A percentile compares a stretch with the other conserved stretches of the same genome.
These are phyloP conservation scores for Triplophysa bombifrons DNA, from an alignment of 2,797 vertebrate species.

Conservation along the genomic window DNA sequence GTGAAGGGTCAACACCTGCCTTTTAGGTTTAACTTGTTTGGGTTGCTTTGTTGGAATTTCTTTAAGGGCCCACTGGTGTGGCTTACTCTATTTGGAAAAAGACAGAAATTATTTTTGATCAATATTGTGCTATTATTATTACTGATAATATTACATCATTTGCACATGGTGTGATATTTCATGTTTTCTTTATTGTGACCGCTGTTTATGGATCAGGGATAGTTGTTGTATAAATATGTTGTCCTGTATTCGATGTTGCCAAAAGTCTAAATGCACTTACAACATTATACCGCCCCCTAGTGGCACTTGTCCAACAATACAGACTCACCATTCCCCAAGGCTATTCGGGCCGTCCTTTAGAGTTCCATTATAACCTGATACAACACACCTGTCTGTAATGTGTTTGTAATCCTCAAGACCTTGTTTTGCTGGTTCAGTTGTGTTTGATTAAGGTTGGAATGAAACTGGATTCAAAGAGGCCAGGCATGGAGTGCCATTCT, in stretches of 20 bases:
- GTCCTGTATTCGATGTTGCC: neutral
- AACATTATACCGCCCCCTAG: neutral
- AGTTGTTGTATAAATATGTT: neutral
- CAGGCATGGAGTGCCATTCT: neutral
- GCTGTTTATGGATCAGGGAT: neutral
- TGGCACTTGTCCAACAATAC: neutral
- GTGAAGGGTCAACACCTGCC: slow-evolving; percentile 69
- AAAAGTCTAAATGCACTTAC: neutral
- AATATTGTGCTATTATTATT: neutral
- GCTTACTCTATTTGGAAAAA: neutral
- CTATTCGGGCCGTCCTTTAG: neutral
- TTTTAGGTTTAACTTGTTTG: slow-evolving; percentile 53
- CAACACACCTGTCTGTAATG: neutral
- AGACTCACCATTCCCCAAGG: neutral
- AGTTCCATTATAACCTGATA: neutral
- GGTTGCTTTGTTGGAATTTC: slow-evolving; percentile 20
- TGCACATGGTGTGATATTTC: too few relatives aligned
- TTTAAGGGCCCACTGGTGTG: neutral
- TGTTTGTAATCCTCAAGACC: neutral
- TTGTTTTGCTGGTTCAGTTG: neutral
- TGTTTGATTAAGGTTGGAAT: too few relatives aligned
- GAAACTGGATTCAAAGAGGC: neutral
- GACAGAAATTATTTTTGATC: too few relatives aligned
- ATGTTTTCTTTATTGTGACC: neutral
- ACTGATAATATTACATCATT: neutral